Conservation (phyloP, 2,888 invertebrate species). For the Neoascia interrupta region DNA sequence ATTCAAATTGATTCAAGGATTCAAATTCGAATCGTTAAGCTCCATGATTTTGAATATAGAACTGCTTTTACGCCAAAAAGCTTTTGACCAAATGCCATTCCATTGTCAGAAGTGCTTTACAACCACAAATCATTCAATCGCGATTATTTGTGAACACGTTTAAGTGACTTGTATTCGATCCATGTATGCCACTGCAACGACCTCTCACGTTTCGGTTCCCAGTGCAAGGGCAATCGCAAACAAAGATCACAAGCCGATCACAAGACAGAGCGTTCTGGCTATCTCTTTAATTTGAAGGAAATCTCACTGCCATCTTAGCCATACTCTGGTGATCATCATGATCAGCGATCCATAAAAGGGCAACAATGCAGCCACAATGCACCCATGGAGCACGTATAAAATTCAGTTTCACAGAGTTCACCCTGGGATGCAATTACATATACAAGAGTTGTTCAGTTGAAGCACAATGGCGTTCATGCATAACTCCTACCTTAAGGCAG, state of each 20-base stretch:
- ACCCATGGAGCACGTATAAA: constrained; percentile 56
- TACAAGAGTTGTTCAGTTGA: background rate
- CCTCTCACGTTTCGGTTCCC: constrained; percentile 63
- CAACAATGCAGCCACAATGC: constrained; percentile 40
- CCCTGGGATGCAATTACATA: constrained; percentile 46
- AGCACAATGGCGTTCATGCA: constrained; percentile 32
- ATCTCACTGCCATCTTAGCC: constrained; percentile 65
- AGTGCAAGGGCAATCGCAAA: constrained; percentile 60
- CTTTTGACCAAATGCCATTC: too few species aligned
- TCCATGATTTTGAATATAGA: too few species aligned
- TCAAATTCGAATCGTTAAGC: too few species aligned
- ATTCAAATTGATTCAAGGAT: too few species aligned
- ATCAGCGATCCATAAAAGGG: constrained; percentile 66
- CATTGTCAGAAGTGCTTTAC: too few species aligned
- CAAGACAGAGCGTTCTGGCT: constrained; percentile 46
- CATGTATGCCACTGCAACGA: constrained; percentile 28
- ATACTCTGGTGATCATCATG: constrained; percentile 62
- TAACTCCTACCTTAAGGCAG: constrained; percentile 37
- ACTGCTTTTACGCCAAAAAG: too few species aligned
- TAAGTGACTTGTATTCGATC: background rate
- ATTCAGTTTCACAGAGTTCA: constrained; percentile 60
- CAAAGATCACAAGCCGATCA: constrained; percentile 66
- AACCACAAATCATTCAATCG: too few species aligned
- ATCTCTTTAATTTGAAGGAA: constrained; percentile 68
- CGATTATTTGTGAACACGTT: background rate